Evolutionary conservation across 2,888 invertebrate genomes (phyloP), one percentile per base, ranked within the genome.

Genomic region (Sminthurides aquaticus): DNA sequence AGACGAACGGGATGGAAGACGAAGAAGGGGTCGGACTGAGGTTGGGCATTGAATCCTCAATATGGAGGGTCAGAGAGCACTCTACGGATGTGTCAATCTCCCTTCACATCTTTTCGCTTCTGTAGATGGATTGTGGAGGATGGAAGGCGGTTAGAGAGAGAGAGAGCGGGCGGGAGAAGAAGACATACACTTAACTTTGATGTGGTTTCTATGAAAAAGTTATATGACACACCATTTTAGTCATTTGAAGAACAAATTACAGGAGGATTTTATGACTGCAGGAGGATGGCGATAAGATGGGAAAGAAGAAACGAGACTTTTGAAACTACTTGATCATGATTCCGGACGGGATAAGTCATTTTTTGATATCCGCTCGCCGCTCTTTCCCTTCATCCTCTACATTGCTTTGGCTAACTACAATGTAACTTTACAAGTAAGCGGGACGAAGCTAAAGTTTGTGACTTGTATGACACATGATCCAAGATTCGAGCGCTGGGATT

Each of bases 81-180:
- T 62, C 62, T 48, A 62, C 62, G 62, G 62, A 62, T 62, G 57
- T 62, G 62, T 62, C 62, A 62, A 62, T 62, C 62, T 62, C 49
- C 48, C 48, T 62, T 62, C 62, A 61, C 61, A 62, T 62, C 62
- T 62, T 48, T 22, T 55, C 55, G 49, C 49, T 5, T 48, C 3
- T 57, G 29, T 57, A 57, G 55, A 29, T n/a, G n/a, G n/a, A n/a
- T n/a, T n/a, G n/a, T n/a, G n/a, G n/a, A n/a, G n/a, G n/a, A n/a
- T n/a, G n/a, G n/a, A 34, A 34, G 5, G 43, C 43, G 43, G 43
- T 11, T 5, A 34, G 43, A 34, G 43, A 34, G 43, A 34, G 43
- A 34, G 43, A 34, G 43, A 34, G 43, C 5, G 43, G 15, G 43
- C 5, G 43, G 15, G 43, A 34, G 43, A 34, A n/a, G n/a, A n/a